Conservation (phyloP, 2,113 vertebrate species). For the Oncorhynchus masou region DNA sequence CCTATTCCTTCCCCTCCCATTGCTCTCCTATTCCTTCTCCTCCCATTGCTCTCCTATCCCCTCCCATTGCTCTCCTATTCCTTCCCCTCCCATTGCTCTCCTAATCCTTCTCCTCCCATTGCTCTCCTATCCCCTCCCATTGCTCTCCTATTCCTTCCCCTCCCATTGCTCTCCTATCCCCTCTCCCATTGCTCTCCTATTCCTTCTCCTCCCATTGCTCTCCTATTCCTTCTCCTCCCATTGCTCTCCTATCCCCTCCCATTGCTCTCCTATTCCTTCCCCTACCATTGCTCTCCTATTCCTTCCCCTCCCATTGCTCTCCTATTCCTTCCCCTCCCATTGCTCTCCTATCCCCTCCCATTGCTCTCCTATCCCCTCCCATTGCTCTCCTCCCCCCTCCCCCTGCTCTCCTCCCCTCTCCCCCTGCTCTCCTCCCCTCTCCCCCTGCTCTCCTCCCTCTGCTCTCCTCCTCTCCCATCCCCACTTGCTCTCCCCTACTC, state of each 20-base stretch:
- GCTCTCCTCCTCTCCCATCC: too few relatives aligned
- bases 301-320: slow-evolving; percentile 9
- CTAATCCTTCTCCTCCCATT: not conserved
- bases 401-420: not conserved
- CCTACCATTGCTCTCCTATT: not conserved
- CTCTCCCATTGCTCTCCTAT: too few relatives aligned
- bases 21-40: too few relatives aligned
- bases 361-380: not conserved
- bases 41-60: not conserved
- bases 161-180: not conserved
- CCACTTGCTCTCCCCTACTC: too few relatives aligned
- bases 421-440: not conserved
- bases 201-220: not conserved
- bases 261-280: not conserved
- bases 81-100: not conserved
- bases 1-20: not conserved
- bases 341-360: too few relatives aligned
- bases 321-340: too few relatives aligned
- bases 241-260: not conserved
- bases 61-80: not conserved
- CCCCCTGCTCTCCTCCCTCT: slow-evolving; percentile 31
- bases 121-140: slow-evolving; percentile 3
- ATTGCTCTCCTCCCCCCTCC: not conserved
- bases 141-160: too few relatives aligned
- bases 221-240: not conserved